Conservation (phyloP, 2,113 vertebrate species). For the Alligator sinensis region DNA sequence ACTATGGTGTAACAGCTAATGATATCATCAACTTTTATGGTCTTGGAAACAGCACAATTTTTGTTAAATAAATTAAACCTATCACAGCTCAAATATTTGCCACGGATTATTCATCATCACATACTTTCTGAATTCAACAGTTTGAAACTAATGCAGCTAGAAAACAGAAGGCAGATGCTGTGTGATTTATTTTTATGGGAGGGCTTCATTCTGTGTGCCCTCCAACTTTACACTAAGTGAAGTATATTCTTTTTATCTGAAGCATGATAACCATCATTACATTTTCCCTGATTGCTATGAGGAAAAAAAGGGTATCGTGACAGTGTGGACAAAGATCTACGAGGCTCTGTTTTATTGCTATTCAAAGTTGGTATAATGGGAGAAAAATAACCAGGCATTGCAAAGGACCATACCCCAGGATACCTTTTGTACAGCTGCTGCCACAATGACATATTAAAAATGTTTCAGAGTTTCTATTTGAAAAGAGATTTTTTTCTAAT, state of each 20-base stretch:
- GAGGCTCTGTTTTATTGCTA: constrained; percentile 56
- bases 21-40: background rate
- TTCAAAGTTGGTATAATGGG: background rate
- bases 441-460: background rate
- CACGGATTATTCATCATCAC: background rate
- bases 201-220: background rate
- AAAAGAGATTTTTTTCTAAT: background rate
- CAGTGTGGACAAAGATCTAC: constrained; percentile 45
- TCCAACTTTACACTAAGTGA: background rate
- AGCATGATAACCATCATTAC: constrained; percentile 46
- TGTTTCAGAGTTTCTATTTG: background rate
- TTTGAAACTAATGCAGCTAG: background rate
- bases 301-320: background rate
- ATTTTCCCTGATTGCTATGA: background rate
- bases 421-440: background rate
- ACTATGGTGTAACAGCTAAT: background rate
- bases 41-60: background rate
- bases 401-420: background rate
- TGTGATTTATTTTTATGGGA: background rate
- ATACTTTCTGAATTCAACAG: background rate
- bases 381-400: constrained; percentile 40
- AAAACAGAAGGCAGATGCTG: background rate
- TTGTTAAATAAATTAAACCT: background rate
- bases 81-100: background rate
- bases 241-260: constrained; percentile 19